Evolutionary conservation across 2,888 invertebrate species (phyloP), one percentile per base, ranked within the genome.

Genomic region (Suillia variegata): DNA sequence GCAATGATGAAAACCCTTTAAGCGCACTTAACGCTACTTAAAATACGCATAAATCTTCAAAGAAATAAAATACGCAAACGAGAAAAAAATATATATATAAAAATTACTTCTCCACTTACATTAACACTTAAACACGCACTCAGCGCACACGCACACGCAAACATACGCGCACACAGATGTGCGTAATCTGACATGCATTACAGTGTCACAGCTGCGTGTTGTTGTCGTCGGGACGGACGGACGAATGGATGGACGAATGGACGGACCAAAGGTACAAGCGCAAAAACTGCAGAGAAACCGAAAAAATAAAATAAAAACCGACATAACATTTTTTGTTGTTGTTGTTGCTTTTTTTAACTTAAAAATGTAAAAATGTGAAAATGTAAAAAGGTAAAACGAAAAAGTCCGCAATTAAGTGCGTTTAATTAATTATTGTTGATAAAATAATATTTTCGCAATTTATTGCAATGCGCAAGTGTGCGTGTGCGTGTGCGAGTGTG

Each of bases 361-460:
- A 49, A 22, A 49, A 38, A 51, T 10, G 26, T 10, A 49, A 26
- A 50, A 48, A 45, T 24, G 15, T 12, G 2, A 13, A 38, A 53
- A n/a, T n/a, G n/a, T n/a, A 21, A 38, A 38, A 38, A 38, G 10
- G 24, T 15, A 42, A 45, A 45, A 54, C n/a, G 33, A 10, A 31
- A 53, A 53, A 53, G 26, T 54, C 70, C 70, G 72, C 72, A 72
- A 72, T 72, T 72, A 72, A 72, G 72, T 72, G 72, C 72, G 69
- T 72, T 72, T 72, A 74, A 73, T 73, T 73, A 74, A 73, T 73
- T 73, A 73, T 73, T 72, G 73, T 71, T 72, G 73, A 73, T 74
- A 74, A 74, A 74, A 72, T 73, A 74, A 73, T 73, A 73, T 73
- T 73, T 73, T 71, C 65, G 70, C 71, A 71, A 73, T 73, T 74